phyloP scores from a whole-genome alignment of 2,888 invertebrate species.

The Polydrusus pterygomalis region DNA sequence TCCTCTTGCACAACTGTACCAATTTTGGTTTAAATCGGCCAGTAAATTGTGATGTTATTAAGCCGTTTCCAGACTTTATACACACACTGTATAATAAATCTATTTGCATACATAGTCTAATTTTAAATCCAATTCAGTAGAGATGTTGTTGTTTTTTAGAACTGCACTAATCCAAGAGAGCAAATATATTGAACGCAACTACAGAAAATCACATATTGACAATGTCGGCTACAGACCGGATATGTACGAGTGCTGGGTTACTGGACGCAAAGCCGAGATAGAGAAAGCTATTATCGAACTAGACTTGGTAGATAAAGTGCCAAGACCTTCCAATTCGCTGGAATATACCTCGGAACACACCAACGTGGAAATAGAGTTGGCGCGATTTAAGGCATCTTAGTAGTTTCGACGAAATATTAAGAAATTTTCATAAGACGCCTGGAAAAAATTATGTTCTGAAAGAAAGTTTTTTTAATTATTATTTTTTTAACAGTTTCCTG shows the following conservation, averaged over 20 bases:
- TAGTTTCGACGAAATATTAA: background rate
- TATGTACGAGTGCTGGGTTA: slow-evolving; percentile 39
- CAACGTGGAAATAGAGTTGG: background rate
- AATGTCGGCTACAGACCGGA: slow-evolving; percentile 30
- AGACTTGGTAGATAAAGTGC: background rate
- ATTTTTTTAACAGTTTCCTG: no score
- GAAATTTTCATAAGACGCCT: no score
- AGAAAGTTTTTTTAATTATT: no score
- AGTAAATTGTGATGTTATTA: no score
- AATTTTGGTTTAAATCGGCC: no score
- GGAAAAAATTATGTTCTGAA: no score
- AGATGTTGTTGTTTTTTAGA: background rate
- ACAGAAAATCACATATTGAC: background rate
- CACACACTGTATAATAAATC: no score
- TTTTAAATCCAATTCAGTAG: no score
- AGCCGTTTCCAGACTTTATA: no score
- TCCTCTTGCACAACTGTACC: no score
- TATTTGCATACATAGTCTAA: no score
- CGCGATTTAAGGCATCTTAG: background rate
- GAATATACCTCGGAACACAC: background rate
- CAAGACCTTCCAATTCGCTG: no score
- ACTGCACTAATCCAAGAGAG: slow-evolving; percentile 23
- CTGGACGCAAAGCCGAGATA: slow-evolving; percentile 20
- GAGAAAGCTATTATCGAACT: background rate
- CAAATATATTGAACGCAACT: slow-evolving; percentile 29